These are phyloP conservation scores for Nyctibius grandis DNA, from an alignment of 2,797 vertebrate species.

Conservation along the genomic window DNA sequence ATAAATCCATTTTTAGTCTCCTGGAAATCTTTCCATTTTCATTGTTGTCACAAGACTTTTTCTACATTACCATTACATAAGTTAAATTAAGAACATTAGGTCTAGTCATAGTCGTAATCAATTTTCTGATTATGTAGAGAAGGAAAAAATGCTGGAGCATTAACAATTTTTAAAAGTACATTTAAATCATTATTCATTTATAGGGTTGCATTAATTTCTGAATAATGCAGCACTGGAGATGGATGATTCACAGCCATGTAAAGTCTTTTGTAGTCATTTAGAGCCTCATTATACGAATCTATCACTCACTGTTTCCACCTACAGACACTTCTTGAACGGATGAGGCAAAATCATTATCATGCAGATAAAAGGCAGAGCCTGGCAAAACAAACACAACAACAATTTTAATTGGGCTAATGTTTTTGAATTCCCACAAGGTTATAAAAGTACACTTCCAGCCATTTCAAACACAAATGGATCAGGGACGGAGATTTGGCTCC, in stretches of 20 bases:
- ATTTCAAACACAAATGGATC: background rate
- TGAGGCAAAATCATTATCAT: constrained; percentile 21
- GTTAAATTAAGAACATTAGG: constrained; percentile 38
- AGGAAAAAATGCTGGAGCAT: constrained; percentile 43
- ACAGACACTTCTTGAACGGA: constrained; percentile 28
- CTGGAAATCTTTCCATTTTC: background rate
- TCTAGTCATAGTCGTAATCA: constrained; percentile 32
- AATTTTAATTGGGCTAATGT: constrained; percentile 31
- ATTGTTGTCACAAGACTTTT: background rate
- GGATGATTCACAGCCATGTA: constrained; percentile 55
- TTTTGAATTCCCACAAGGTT: background rate
- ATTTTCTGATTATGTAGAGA: constrained; percentile 46
- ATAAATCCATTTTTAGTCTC: background rate
- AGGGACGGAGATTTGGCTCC: background rate
- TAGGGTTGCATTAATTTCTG: constrained; percentile 66
- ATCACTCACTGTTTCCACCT: constrained; percentile 54
- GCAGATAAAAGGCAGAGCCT: constrained; percentile 46
- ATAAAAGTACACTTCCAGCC: background rate
- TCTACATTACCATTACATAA: background rate
- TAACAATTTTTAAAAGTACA: constrained; percentile 63
- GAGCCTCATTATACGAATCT: constrained; percentile 51
- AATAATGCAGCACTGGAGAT: constrained; percentile 51
- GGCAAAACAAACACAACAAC: constrained; percentile 42
- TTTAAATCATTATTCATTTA: constrained; percentile 74
- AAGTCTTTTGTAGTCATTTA: constrained; percentile 66